These are phyloP conservation scores for Sepiola atlantica DNA, from an alignment of 2,888 invertebrate species.

Conservation along the genomic window DNA sequence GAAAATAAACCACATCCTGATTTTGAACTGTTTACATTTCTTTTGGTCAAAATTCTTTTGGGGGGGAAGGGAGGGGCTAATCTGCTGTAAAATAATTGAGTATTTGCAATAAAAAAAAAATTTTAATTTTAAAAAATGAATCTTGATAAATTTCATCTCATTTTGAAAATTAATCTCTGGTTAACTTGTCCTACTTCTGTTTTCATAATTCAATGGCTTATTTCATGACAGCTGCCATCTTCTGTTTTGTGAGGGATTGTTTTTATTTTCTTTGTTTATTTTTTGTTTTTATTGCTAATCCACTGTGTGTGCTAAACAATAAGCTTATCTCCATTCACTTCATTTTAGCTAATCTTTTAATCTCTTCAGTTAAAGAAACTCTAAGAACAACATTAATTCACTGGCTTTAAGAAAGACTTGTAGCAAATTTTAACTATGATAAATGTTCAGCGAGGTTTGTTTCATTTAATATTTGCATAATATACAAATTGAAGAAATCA, in stretches of 20 bases:
- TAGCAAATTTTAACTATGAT: background rate
- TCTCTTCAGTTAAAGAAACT: background rate
- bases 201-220: background rate
- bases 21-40: too few species aligned
- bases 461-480: too few species aligned
- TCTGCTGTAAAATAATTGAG: too few species aligned
- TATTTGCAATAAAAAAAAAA: too few species aligned
- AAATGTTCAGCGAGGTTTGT: too few species aligned
- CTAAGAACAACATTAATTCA: background rate
- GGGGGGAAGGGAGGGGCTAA: too few species aligned
- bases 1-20: too few species aligned
- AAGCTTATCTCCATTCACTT: background rate
- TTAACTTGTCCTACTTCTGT: background rate
- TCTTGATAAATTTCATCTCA: too few species aligned
- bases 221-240: background rate
- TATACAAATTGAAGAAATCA: too few species aligned
- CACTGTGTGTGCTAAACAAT: background rate
- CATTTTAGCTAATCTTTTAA: slow-evolving; percentile 8
- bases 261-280: background rate
- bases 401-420: background rate
- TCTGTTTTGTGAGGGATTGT: background rate
- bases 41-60: too few species aligned
- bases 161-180: background rate
- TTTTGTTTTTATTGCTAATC: background rate
- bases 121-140: too few species aligned